phyloP scores from a whole-genome alignment of 2,797 vertebrate genomes.

The Helostoma temminkii region DNA sequence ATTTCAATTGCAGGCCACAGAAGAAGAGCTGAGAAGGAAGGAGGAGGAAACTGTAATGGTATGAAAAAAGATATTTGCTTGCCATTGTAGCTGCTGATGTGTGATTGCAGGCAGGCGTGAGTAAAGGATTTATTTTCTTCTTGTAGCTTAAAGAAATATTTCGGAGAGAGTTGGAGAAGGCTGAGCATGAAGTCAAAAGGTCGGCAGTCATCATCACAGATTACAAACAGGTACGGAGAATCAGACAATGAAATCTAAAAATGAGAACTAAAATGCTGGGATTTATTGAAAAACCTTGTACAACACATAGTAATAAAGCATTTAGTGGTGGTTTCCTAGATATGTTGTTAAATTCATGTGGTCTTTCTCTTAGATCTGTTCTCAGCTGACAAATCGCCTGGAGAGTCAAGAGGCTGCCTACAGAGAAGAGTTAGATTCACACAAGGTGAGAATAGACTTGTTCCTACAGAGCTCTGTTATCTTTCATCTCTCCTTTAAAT shows the following conservation, averaged over 20 bases:
- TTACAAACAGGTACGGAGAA: constrained; percentile 91
- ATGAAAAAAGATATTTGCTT: background rate
- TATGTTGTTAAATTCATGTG: constrained; percentile 20
- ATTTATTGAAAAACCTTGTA: background rate
- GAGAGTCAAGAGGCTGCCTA: constrained; percentile 89
- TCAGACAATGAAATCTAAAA: background rate
- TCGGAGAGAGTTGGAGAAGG: constrained; percentile 90
- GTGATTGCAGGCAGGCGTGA: background rate
- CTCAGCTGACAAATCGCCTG: constrained; percentile 90
- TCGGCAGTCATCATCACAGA: constrained; percentile 91
- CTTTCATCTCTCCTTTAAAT: constrained; percentile 13
- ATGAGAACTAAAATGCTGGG: background rate
- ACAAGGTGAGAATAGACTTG: constrained; percentile 85
- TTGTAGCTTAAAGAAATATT: constrained; percentile 92
- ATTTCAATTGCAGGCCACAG: constrained; percentile 86
- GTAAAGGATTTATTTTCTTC: background rate
- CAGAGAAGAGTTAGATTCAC: constrained; percentile 86
- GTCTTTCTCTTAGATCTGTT: constrained; percentile 88
- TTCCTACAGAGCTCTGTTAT: background rate
- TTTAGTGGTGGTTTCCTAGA: background rate
- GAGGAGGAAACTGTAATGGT: constrained; percentile 88
- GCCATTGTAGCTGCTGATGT: background rate
- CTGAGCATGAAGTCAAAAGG: constrained; percentile 90
- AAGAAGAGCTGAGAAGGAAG: constrained; percentile 88
- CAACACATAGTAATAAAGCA: constrained; percentile 1